Evolutionary conservation across 2,888 invertebrate species (phyloP).

Genomic region (Dryocosmus kuriphilus): DNA sequence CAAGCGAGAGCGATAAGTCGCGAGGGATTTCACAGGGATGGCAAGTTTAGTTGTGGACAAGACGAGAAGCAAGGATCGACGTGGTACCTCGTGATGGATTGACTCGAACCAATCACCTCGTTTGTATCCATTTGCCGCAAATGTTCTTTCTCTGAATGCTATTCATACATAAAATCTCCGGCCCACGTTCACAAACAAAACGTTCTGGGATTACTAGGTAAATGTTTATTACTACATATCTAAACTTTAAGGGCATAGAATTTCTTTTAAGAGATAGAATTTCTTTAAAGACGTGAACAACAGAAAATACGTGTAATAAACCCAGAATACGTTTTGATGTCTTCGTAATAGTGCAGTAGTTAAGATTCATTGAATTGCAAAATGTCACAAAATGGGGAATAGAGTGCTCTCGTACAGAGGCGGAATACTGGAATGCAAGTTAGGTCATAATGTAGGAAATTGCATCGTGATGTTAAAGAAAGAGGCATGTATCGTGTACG

Average conservation of each 20-base stretch:
- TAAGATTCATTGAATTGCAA: not conserved
- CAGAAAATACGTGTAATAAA: not conserved
- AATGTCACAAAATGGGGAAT: not conserved
- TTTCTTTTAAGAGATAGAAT: too few species aligned
- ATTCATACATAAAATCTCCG: constrained; percentile 7
- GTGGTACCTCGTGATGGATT: constrained; percentile 65
- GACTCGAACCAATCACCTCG: constrained; percentile 71
- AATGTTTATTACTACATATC: not conserved
- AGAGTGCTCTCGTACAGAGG: not conserved
- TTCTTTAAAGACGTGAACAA: not conserved
- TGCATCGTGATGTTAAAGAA: not conserved
- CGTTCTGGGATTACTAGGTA: not conserved
- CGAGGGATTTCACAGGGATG: constrained; percentile 42
- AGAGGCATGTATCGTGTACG: not conserved
- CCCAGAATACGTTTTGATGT: not conserved
- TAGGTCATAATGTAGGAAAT: not conserved
- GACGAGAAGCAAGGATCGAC: constrained; percentile 45
- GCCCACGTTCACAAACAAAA: not conserved
- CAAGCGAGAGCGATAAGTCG: constrained; percentile 32
- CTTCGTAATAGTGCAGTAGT: not conserved
- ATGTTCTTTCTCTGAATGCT: constrained; percentile 65
- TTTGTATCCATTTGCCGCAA: constrained; percentile 73
- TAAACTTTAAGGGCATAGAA: not conserved
- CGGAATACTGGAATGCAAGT: not conserved
- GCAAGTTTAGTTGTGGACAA: constrained; percentile 55